Conservation (phyloP, 2,888 invertebrate genomes). For the Oxystoma pomonae region DNA sequence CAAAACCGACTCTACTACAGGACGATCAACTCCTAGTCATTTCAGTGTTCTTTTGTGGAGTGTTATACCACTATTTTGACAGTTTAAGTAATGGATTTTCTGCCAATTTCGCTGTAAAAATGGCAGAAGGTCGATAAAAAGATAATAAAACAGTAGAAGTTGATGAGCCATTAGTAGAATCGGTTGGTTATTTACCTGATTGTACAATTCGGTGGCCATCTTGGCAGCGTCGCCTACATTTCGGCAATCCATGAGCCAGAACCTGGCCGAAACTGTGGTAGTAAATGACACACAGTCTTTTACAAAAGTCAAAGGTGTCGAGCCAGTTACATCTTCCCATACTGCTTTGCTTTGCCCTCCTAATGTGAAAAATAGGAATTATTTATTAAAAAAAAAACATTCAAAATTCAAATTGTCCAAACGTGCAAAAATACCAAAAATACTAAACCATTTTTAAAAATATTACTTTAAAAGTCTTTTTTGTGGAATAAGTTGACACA, state of each 20-base stretch:
- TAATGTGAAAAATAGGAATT: conserved; percentile 31
- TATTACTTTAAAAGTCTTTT: too few relatives aligned
- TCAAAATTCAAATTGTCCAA: background rate
- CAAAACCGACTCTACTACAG: too few relatives aligned
- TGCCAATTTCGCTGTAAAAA: too few relatives aligned
- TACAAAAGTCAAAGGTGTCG: conserved; percentile 93
- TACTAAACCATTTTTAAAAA: conserved; percentile 10
- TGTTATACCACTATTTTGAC: too few relatives aligned
- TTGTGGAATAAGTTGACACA: too few relatives aligned
- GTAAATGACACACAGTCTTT: conserved; percentile 98
- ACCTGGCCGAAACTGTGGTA: conserved; percentile 96
- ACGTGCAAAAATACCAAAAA: background rate
- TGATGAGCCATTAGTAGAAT: too few relatives aligned
- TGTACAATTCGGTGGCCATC: conserved; percentile 95
- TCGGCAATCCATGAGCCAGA: conserved; percentile 98
- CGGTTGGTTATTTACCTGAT: conserved; percentile 67
- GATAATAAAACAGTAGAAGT: too few relatives aligned
- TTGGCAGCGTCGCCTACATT: conserved; percentile 92
- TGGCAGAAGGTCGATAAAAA: too few relatives aligned
- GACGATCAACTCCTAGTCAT: too few relatives aligned
- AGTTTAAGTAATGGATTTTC: too few relatives aligned
- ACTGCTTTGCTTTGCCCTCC: conserved; percentile 94
- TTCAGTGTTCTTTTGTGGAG: too few relatives aligned
- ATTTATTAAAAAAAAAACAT: background rate
- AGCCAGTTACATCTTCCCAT: conserved; percentile 99